Base-by-base conservation (phyloP, 2,888 invertebrate species). In the Oegoconia quadripuncta region DNA sequence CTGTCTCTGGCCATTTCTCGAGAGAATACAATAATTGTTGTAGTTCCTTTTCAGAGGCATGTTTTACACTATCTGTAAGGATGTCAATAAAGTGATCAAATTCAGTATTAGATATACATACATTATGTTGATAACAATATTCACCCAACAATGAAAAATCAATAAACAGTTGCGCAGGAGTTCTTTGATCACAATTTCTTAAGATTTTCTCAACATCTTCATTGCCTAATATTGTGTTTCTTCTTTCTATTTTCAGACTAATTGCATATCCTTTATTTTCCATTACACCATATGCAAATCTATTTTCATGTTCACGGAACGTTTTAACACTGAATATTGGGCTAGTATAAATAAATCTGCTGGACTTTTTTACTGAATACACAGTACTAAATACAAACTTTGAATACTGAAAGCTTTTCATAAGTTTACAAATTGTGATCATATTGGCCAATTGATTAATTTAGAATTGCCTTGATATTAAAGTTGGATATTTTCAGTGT, bases 11-110 rank as follows among this genome's bases (percentile, higher is more conserved):
- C 74, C 90, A 89, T 27, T 82, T 61, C 2, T 61, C 59, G 6
- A 94, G 47, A 33, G 82, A 74, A 35, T 74, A 68, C 46, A 93
- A 79, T 18, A 92, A 49, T 11, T 67, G 67, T 30, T 84, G 62
- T 16, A 94, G 53, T 59, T 93, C 88, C 1, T 88, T 74, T 59
- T 92, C 90, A 12, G 71, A 83, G 3, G 93, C 79, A 41, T 80
- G 60, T 50, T 86, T 76, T 42, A 91, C 74, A 39, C 87, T 87
- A 51, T 90, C 89, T 27, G 88, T 88, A 11, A 89, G 59, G 26
- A 44, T 48, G 43, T 83, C 78, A 43, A 89, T 71, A 42, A 74
- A 82, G 37, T 59, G 55, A 53, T 81, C 77, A 60, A 88, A 88
- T 14, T 73, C 70, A 43, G 55, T 56, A 46, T 80, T 57, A 9